Evolutionary conservation across 2,888 invertebrate species (phyloP), one percentile per base, ranked within the genome.

Genomic region (Plagodis dolabraria): DNA sequence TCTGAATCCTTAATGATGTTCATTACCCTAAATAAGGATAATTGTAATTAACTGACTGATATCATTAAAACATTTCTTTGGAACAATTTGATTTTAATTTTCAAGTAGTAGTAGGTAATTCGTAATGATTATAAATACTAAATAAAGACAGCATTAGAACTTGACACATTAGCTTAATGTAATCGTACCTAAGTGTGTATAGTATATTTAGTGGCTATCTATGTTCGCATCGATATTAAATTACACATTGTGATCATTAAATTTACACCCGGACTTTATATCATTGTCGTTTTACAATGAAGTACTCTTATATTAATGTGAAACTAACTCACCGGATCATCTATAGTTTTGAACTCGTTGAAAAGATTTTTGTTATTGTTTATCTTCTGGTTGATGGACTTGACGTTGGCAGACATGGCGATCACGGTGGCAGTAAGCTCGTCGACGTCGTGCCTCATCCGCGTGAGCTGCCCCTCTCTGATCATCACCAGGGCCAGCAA

Each of bases 401-500:
- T 86, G 52, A 92, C 79, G 54, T 80, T 86, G 5, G 85, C 85
- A 0, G 86, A 82, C 65, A 91, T 74, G 8, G 84, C 84, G 53
- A 90, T 80, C 82, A 91, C 79, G 59, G 84, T 86, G 4, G 85
- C 87, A 0, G 85, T 85, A 48, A 92, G 83, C 72, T 87, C 83
- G 59, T 86, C 87, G 22, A 92, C 83, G 57, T 92, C 90, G 40
- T 74, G 70, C 33, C 86, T 77, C 48, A 92, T 77, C 48, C 82
- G 80, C 12, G 77, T 66, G 36, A 91, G 69, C 75, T 92, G 90
- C 57, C 87, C 65, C 74, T 91, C 90, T 6, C 89, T 72, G 48
- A 88, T 77, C 64, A 89, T 74, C 12, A 89, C 87, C 59, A 92
- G 72, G 55, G 82, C 82, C 66, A 89, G 68, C 62, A 91, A 72